Conservation (phyloP, 2,888 invertebrate genomes). For the Standfussiana lucernea region DNA sequence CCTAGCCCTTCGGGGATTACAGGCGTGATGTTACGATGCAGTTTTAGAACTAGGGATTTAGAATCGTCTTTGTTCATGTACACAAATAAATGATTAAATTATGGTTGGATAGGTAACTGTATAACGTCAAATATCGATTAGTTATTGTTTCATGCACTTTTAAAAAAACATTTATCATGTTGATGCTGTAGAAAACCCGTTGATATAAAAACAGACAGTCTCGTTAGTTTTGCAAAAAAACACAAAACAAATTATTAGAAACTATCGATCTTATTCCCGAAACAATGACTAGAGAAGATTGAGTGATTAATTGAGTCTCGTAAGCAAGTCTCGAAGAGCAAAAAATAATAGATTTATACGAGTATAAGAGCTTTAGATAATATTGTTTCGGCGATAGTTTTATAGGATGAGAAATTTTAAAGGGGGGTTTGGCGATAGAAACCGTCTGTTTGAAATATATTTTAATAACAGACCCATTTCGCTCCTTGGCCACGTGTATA, state of each 20-base stretch:
- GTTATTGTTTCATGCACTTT: background rate
- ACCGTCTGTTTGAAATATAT: background rate
- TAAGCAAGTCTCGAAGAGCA: background rate
- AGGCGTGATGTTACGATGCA: background rate
- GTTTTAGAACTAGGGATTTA: background rate
- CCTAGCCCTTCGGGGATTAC: too few relatives aligned
- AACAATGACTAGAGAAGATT: conserved; percentile 2
- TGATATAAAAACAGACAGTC: background rate
- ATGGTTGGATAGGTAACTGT: background rate
- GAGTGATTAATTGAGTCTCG: conserved; percentile 2
- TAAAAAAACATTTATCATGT: conserved; percentile 18
- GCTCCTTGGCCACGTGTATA: background rate
- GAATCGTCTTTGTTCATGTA: background rate
- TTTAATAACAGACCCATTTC: background rate
- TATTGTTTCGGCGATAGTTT: background rate
- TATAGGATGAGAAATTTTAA: background rate
- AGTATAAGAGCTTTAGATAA: background rate
- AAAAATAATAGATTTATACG: background rate
- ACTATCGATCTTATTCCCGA: conserved; percentile 6
- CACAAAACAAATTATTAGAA: background rate
- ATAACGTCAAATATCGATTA: conserved; percentile 10
- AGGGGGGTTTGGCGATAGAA: background rate
- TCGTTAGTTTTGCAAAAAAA: conserved; percentile 8
- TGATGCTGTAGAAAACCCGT: background rate
- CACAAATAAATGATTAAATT: conserved; percentile 1